Evolutionary conservation across 2,888 invertebrate genomes (phyloP), one percentile per base, ranked within the genome.

Genomic region (Electrophaes corylata): DNA sequence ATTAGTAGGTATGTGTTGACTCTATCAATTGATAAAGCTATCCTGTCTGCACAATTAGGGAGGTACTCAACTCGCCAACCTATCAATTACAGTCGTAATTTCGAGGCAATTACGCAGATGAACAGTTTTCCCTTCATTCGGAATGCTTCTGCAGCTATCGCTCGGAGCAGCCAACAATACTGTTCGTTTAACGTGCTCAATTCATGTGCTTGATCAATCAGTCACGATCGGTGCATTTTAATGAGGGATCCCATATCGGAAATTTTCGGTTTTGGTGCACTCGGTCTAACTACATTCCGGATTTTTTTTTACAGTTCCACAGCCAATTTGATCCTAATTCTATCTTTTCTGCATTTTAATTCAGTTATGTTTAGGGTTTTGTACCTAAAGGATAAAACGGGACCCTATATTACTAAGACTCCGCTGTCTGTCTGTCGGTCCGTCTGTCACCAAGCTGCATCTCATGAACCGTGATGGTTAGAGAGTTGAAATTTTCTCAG

Each of bases 61-160:
- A 62, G 62, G 57, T 56, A 63, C 57, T 59, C 55, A 52, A 54
- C 54, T 57, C 62, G 57, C 61, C 60, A 49, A 57, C 56, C 62
- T 67, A 67, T 67, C 65, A 67, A 67, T 67, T 65, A 65, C 64
- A 48, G 41, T 33, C 51, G 60, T 64, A 62, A 65, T 67, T 57
- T 67, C 60, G 62, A 64, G 57, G 60, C 65, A 67, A 65, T 67
- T 65, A 61, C 61, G 54, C 60, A 57, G 64, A 65, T 55, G 53
- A 64, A 44, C 63, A 60, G 65, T 64, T 67, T 64, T 64, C 67
- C 64, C 67, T 65, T 63, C 63, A 65, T 64, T 63, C 39, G 57
- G 57, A 58, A 60, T 65, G 58, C 45, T 45, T 16, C 31, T 20
- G 20, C 12, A 31, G 52, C 14, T 14, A 43, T 23, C 14, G 43